phyloP scores from a whole-genome alignment of 2,797 vertebrate species.

The Lagodon rhomboides region DNA sequence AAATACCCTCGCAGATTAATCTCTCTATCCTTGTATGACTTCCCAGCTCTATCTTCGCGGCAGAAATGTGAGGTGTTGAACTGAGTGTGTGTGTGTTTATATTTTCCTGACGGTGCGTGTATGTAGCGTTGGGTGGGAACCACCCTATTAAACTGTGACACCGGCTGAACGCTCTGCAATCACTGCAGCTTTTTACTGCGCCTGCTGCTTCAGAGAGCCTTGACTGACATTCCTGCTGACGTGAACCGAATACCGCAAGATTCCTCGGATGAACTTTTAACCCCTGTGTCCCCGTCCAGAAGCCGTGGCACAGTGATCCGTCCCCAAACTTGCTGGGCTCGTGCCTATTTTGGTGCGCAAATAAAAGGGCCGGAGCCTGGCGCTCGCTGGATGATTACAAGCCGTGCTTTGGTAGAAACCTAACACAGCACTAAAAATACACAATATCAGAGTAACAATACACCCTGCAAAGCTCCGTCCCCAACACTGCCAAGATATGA shows the following conservation, averaged over 20 bases:
- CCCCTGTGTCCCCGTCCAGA: slow-evolving; percentile 72
- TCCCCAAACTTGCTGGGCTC: slow-evolving; percentile 54
- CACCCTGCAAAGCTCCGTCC: slow-evolving; percentile 50
- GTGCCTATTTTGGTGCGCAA: slow-evolving; percentile 69
- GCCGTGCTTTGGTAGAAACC: slow-evolving; percentile 60
- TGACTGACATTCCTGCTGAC: slow-evolving; percentile 79
- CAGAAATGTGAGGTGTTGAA: slow-evolving; percentile 31
- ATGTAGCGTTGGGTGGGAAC: slow-evolving; percentile 68
- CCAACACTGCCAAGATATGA: slow-evolving; percentile 42
- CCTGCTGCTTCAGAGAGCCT: slow-evolving; percentile 51
- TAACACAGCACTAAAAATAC: slow-evolving; percentile 64
- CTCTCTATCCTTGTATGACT: slow-evolving; percentile 48
- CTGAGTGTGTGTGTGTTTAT: slow-evolving; percentile 23
- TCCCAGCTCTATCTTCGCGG: slow-evolving; percentile 33
- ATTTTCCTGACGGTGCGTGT: slow-evolving; percentile 26
- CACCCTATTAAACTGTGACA: slow-evolving; percentile 68
- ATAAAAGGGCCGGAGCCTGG: slow-evolving; percentile 72
- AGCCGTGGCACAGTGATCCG: slow-evolving; percentile 62
- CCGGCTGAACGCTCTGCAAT: slow-evolving; percentile 75
- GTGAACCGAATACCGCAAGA: slow-evolving; percentile 80
- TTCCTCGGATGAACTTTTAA: slow-evolving; percentile 84
- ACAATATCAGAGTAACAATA: slow-evolving; percentile 71
- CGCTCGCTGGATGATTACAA: slow-evolving; percentile 65
- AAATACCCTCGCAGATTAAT: slow-evolving; percentile 42
- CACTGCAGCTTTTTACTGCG: slow-evolving; percentile 63